A percentile compares a stretch with the other conserved stretches of the same genome.
These are phyloP conservation scores for Myotis planiceps DNA, from an alignment of 2,797 vertebrate species.

Conservation along the genomic window DNA sequence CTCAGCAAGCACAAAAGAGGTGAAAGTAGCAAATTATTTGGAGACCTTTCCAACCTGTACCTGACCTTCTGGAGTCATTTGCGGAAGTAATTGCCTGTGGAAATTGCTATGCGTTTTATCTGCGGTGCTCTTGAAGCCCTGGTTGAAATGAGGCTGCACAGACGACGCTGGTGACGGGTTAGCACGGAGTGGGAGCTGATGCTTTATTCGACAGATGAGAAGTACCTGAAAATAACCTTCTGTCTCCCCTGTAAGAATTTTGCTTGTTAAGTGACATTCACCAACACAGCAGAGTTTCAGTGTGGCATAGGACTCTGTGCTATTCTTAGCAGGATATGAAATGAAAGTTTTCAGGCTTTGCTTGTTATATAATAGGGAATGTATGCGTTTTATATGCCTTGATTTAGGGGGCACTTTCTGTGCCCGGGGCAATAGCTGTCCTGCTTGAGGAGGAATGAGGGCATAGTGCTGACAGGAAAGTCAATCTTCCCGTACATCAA, in stretches of 20 bases:
- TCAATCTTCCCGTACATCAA: fast-evolving
- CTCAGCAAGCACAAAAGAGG: background rate
- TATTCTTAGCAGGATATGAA: slow-evolving; percentile 69
- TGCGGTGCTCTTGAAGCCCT: slow-evolving; percentile 75
- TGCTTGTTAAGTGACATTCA: slow-evolving; percentile 68
- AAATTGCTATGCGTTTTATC: slow-evolving; percentile 76
- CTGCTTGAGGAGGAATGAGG: background rate
- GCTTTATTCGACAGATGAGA: slow-evolving; percentile 69
- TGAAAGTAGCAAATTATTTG: slow-evolving; percentile 72
- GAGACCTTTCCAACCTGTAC: slow-evolving; percentile 73
- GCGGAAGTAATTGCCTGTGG: slow-evolving; percentile 77
- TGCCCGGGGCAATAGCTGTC: background rate
- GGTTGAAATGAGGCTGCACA: slow-evolving; percentile 62
- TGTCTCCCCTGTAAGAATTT: slow-evolving; percentile 33
- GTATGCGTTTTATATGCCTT: background rate
- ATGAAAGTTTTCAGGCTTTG: slow-evolving; percentile 42
- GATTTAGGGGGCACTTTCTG: background rate
- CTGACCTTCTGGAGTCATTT: slow-evolving; percentile 83
- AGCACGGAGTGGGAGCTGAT: slow-evolving; percentile 39
- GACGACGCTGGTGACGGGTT: slow-evolving; percentile 69
- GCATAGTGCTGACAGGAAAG: background rate
- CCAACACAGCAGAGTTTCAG: slow-evolving; percentile 8
- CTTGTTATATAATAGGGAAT: slow-evolving; percentile 21
- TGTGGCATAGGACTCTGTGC: slow-evolving; percentile 33
- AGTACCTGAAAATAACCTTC: slow-evolving; percentile 64